Evolutionary conservation across 2,113 vertebrate genomes (phyloP).

Genomic region (Scartelaos histophorus): DNA sequence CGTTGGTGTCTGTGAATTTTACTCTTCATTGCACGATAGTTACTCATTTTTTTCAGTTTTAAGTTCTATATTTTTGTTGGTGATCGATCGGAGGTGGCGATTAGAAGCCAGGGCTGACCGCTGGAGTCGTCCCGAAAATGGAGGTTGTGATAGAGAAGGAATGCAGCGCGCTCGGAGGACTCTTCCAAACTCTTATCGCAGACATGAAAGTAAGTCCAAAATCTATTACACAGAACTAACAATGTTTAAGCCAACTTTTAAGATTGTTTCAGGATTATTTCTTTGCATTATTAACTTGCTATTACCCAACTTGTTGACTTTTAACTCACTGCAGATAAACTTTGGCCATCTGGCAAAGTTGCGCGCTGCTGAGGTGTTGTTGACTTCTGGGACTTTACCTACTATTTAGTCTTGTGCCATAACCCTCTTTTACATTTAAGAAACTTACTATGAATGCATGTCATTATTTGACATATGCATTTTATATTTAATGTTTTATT

Average conservation of each 20-base stretch:
- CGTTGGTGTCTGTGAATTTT: neutral
- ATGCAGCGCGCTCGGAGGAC: conserved; percentile 82
- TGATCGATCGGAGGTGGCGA: conserved; percentile 33
- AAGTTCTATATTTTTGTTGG: neutral
- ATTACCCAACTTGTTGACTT: neutral
- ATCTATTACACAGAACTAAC: neutral
- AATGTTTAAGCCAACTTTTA: neutral
- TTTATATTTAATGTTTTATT: neutral
- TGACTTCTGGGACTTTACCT: neutral
- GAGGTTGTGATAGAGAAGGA: conserved; percentile 83
- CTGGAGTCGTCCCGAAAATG: conserved; percentile 74
- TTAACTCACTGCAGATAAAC: neutral
- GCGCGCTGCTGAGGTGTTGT: neutral
- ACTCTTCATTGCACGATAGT: neutral
- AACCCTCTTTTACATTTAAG: neutral
- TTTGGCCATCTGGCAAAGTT: neutral
- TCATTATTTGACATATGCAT: neutral
- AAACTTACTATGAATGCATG: neutral
- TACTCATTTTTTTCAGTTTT: neutral
- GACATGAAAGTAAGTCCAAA: conserved; percentile 80
- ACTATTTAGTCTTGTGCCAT: neutral
- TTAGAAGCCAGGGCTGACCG: conserved; percentile 60
- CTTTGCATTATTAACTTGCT: neutral
- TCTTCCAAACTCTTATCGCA: conserved; percentile 82
- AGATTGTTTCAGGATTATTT: neutral